phyloP scores from a whole-genome alignment of 2,888 invertebrate species.

The Ctenicera cuprea region DNA sequence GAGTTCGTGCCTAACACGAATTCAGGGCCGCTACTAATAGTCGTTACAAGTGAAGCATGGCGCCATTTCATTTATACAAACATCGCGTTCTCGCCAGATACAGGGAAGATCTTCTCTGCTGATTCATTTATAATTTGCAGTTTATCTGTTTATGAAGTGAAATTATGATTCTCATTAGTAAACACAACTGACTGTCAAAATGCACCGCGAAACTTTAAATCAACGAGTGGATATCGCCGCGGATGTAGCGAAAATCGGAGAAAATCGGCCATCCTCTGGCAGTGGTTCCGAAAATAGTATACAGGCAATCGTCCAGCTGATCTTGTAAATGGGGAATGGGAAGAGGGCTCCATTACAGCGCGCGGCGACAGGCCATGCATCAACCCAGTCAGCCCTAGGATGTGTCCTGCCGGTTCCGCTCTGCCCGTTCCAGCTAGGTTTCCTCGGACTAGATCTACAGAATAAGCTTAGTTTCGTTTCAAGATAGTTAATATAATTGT shows the following conservation, averaged over 20 bases:
- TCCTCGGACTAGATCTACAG: slow-evolving; percentile 49
- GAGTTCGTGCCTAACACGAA: slow-evolving; percentile 72
- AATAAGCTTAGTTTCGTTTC: slow-evolving; percentile 43
- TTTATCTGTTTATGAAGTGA: slow-evolving; percentile 51
- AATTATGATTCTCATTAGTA: slow-evolving; percentile 49
- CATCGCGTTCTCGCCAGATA: slow-evolving; percentile 65
- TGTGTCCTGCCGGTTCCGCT: slow-evolving; percentile 57
- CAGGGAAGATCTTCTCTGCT: slow-evolving; percentile 58
- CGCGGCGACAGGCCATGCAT: slow-evolving; percentile 65
- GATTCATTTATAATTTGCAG: slow-evolving; percentile 60
- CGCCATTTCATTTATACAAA: slow-evolving; percentile 74
- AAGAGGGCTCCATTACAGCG: slow-evolving; percentile 65
- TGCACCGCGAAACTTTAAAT: background rate
- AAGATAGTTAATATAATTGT: slow-evolving; percentile 41
- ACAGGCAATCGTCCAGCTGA: slow-evolving; percentile 52
- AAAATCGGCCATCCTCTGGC: slow-evolving; percentile 25
- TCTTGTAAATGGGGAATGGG: slow-evolving; percentile 57
- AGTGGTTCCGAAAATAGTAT: slow-evolving; percentile 38
- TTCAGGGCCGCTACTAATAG: slow-evolving; percentile 71
- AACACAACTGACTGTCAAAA: slow-evolving; percentile 12
- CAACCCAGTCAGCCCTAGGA: slow-evolving; percentile 64
- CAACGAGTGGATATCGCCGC: background rate
- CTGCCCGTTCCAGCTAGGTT: slow-evolving; percentile 50
- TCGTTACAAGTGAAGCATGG: slow-evolving; percentile 72
- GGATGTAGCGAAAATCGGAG: slow-evolving; percentile 17